Conservation (phyloP, 2,113 vertebrate genomes). For the Suricata suricatta region DNA sequence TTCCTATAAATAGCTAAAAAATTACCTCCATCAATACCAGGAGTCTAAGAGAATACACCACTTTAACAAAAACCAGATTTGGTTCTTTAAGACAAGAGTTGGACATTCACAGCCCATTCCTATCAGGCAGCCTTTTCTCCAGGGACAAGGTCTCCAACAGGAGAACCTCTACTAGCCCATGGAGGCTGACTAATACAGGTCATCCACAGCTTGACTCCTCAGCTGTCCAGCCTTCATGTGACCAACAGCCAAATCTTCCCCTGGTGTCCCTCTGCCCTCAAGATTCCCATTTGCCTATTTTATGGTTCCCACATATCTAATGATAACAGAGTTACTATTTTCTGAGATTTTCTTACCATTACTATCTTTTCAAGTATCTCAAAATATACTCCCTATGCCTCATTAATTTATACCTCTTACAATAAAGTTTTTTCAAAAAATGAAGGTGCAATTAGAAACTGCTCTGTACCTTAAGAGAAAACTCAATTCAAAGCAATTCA, state of each 20-base stretch:
- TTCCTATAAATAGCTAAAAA: conserved; percentile 48
- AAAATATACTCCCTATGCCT: neutral
- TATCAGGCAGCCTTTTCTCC: neutral
- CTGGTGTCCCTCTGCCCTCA: no score
- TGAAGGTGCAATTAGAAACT: conserved; percentile 22
- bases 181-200: neutral
- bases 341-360: neutral
- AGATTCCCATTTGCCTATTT: neutral
- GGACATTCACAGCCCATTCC: neutral
- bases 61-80: conserved; percentile 7
- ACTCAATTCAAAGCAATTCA: neutral
- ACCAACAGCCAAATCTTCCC: neutral
- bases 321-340: neutral
- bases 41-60: neutral
- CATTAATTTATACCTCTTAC: conserved; percentile 4
- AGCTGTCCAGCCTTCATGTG: neutral
- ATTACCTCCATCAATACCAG: conserved; percentile 40
- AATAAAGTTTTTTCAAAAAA: neutral
- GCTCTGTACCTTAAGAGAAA: conserved; percentile 26
- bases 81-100: conserved; percentile 11
- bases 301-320: neutral
- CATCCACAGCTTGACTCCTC: neutral
- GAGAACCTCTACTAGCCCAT: neutral
- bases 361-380: neutral
- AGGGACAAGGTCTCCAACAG: neutral